A percentile compares a stretch with the other conserved stretches of the same genome.
Evolutionary conservation across 2,113 vertebrate genomes (phyloP).

Genomic region (Vombatus ursinus): DNA sequence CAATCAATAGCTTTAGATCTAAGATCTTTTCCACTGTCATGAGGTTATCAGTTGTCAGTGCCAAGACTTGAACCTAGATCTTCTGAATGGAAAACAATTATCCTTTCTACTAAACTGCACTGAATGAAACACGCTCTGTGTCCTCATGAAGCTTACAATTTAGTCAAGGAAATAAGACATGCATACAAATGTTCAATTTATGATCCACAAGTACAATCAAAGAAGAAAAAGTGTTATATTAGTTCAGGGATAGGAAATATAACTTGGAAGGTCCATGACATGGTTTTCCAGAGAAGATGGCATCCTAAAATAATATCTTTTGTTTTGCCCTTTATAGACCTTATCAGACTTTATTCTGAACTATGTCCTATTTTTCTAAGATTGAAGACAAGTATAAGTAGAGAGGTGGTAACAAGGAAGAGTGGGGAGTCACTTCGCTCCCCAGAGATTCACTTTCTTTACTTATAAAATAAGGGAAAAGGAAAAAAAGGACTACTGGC

Average conservation of each 20-base stretch:
- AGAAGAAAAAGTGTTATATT: background rate
- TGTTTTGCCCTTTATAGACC: background rate
- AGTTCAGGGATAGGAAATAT: background rate
- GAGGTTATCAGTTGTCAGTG: too few relatives aligned
- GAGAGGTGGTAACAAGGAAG: background rate
- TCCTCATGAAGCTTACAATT: too few relatives aligned
- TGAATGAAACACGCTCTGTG: too few relatives aligned
- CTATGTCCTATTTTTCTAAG: background rate
- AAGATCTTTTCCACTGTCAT: too few relatives aligned
- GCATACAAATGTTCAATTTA: too few relatives aligned
- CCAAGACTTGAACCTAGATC: too few relatives aligned
- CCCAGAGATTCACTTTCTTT: background rate
- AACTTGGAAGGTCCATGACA: background rate
- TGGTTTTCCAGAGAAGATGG: background rate
- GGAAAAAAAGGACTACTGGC: background rate
- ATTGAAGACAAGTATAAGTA: background rate
- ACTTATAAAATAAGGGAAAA: background rate
- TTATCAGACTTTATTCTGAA: constrained; percentile 8
- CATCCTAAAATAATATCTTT: background rate
- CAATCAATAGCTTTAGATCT: too few relatives aligned
- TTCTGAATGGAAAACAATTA: too few relatives aligned
- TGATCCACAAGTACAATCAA: too few relatives aligned
- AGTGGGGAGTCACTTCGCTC: background rate
- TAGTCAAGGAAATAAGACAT: too few relatives aligned
- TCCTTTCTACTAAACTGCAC: too few relatives aligned